Percentiles rank a stretch among this genome's conserved stretches.
These are phyloP conservation scores for Ispidina picta DNA, from an alignment of 2,797 vertebrate genomes.

Conservation along the genomic window DNA sequence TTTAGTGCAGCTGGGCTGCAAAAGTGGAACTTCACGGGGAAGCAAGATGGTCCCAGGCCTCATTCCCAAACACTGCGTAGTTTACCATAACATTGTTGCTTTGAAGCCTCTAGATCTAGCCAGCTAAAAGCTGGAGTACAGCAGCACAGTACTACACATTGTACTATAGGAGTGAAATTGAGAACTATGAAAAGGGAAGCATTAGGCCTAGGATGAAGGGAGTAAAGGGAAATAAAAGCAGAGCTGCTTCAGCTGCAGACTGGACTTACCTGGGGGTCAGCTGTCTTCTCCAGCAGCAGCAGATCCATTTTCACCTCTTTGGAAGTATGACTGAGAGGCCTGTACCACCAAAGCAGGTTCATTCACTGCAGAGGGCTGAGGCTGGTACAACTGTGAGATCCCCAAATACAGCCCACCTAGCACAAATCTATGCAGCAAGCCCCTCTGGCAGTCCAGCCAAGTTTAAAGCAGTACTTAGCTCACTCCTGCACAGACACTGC, in stretches of 20 bases:
- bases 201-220: accelerated
- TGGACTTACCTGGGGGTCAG: not conserved
- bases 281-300: not conserved
- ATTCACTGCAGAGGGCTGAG: not conserved
- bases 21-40: not conserved
- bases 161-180: not conserved
- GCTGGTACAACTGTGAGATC: not conserved
- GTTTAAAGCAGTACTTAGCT: not conserved
- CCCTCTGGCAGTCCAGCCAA: not conserved
- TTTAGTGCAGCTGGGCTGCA: not conserved
- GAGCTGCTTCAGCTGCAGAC: not conserved
- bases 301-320: not conserved
- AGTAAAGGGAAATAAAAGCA: not conserved
- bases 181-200: not conserved
- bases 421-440: not conserved
- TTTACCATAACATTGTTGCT: not conserved
- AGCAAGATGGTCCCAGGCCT: not conserved
- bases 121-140: not conserved
- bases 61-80: not conserved
- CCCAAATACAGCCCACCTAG: not conserved
- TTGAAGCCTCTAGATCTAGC: not conserved
- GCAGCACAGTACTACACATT: not conserved
- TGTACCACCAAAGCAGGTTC: not conserved
- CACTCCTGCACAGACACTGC: not conserved
- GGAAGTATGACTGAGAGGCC: not conserved